Base-by-base conservation (phyloP, 92 coral and sea anemone genomes). In the Pocillopora meandrina region DNA sequence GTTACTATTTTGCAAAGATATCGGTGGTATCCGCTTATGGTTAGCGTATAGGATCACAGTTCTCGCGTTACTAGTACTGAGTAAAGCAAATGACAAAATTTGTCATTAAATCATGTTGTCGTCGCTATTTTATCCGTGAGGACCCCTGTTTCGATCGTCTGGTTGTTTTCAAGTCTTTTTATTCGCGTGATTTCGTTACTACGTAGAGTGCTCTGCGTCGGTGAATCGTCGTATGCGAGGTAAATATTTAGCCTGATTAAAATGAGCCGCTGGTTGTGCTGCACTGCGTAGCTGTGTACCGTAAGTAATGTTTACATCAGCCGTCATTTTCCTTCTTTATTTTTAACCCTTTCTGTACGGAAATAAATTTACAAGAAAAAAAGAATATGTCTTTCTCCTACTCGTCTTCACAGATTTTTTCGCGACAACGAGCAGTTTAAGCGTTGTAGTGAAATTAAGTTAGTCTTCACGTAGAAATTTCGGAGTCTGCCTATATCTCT, bases 121-220 rank as follows among this genome's bases (percentile, higher is more conserved):
- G n/a, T 81, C 26, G 20, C 20, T 52, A 61, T 55, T 56, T 56
- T 33, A 1, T n/a, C 12, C 85, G 19, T 12, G 12, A 52, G 63
- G 20, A n/a, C 15, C 77, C 61, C 65, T 9, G 64, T 71, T 72
- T 16, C 33, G 35, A 60, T 36, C 59, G 77, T 15, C 56, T 33
- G 72, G 56, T 59, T 72, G 63, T 71, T 61, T 82, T 21, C 36
- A 35, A 35, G 68, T 57, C 60, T 36, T 71, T 71, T 35, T 17
- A 58, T 82, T 71, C 71, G 78, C 85, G 80, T 73, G 80, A 83
- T 83, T 73, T 83, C 19, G 86, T 64, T 11, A 74, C 74, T 73
- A 26, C 31, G 31, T 26, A 61, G 9, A 15, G 86, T 65, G 18
- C 72, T 74, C 62, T 56, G 34, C 31, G 62, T 63, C 61, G 86